These are phyloP conservation scores for Atopsyche davidsoni DNA, from an alignment of 1,140 invertebrate species.

Conservation along the genomic window DNA sequence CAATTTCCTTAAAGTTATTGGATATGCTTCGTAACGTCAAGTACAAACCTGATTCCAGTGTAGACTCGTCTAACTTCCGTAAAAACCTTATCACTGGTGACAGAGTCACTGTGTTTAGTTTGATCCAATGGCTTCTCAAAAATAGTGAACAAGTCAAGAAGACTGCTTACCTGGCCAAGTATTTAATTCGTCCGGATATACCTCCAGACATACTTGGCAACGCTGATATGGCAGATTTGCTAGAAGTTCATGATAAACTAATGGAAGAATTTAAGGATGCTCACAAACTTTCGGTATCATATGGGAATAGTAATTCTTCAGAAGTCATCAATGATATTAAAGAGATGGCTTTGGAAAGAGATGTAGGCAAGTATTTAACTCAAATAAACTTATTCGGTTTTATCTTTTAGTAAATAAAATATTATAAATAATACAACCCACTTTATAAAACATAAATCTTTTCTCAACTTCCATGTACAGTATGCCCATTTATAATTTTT, in stretches of 20 bases:
- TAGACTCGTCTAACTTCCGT: slow-evolving; percentile 51
- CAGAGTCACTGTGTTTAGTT: slow-evolving; percentile 66
- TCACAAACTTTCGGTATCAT: slow-evolving; percentile 64
- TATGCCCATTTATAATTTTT: slow-evolving; percentile 35
- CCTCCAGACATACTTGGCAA: slow-evolving; percentile 77
- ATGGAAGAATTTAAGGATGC: slow-evolving; percentile 77
- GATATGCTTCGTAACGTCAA: slow-evolving; percentile 47
- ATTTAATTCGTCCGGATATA: slow-evolving; percentile 56
- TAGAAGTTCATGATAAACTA: slow-evolving; percentile 68
- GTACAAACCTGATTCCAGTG: slow-evolving; percentile 41
- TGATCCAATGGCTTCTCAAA: slow-evolving; percentile 72
- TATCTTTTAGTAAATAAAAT: not conserved
- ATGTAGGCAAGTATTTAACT: slow-evolving; percentile 51
- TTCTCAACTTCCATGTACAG: slow-evolving; percentile 15
- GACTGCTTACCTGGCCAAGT: slow-evolving; percentile 71
- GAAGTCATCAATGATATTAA: slow-evolving; percentile 71
- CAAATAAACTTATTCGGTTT: slow-evolving; percentile 7
- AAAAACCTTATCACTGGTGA: slow-evolving; percentile 70
- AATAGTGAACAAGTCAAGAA: slow-evolving; percentile 69
- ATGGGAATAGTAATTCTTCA: slow-evolving; percentile 54
- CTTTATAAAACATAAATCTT: not conserved
- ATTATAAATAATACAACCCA: not conserved
- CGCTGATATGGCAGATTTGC: slow-evolving; percentile 63
- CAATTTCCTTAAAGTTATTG: slow-evolving; percentile 38
- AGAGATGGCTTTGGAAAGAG: slow-evolving; percentile 82